Evolutionary conservation across 2,888 invertebrate genomes (phyloP), one percentile per base, ranked within the genome.

Genomic region (Panopea generosa): DNA sequence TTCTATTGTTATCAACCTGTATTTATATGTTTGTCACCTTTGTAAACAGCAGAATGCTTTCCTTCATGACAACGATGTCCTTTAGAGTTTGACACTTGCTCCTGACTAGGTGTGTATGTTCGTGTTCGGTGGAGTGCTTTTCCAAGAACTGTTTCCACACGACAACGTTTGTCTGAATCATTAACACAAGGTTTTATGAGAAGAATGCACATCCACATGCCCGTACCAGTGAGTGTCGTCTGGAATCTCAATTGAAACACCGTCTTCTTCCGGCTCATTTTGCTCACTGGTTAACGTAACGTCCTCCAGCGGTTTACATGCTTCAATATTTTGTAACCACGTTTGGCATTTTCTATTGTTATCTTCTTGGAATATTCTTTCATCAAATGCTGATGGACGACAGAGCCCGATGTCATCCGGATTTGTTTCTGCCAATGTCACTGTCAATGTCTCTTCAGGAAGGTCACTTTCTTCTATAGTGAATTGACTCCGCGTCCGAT

Each of bases 401-500:
- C 75, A 33, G 22, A 85, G 65, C 14, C 86, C 84, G 16, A 90
- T 73, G 50, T 88, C 89, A 65, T 85, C 83, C 14, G 89, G 90
- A 38, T 86, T 84, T 2, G 88, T 86, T 49, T 91, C 88, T 6
- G 89, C 86, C 62, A 89, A 83, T 29, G 79, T 85, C 45, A 88
- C 81, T 7, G 89, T 87, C 50, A 88, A 49, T 6, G 83, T 80
- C 20, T 81, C 83, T 29, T 89, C 88, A 3, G 90, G 90, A 6
- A 91, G 74, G 59, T 90, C 89, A 22, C 86, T 82, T 49, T 83
- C 84, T 27, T 86, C 84, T 22, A 91, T 90, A 29, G 84, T 73
- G 57, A 86, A 84, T 66, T 91, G 86, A 75, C 89, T 89, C 26
- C 89, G 85, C 7, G 90, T 91, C 29, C 90, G 84, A 62, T 90